Conservation (phyloP, 2,797 vertebrate species). For the Microctenopoma steveboyesi region DNA sequence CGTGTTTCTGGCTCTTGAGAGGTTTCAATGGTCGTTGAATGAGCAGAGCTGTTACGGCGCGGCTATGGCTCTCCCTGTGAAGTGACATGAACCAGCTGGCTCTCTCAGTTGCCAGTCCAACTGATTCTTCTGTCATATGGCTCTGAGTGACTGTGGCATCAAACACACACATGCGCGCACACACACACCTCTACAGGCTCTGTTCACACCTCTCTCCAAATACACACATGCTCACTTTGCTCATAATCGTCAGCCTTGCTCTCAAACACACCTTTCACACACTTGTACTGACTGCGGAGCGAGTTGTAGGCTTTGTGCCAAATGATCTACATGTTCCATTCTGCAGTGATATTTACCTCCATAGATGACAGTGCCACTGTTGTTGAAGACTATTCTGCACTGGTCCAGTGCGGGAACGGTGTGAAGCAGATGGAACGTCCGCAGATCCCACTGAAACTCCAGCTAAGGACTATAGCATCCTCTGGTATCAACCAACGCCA, state of each 20-base stretch:
- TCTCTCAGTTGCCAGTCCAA: conserved; percentile 59
- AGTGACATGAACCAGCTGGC: conserved; percentile 66
- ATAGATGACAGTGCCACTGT: conserved; percentile 97
- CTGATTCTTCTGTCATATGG: conserved; percentile 66
- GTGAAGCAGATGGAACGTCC: conserved; percentile 97
- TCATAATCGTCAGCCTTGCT: conserved; percentile 34
- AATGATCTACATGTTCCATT: conserved; percentile 26
- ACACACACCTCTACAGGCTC: conserved; percentile 25
- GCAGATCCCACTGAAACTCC: conserved; percentile 91
- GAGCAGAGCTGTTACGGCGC: conserved; percentile 42
- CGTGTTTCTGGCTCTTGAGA: conserved; percentile 25
- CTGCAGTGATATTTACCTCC: conserved; percentile 86
- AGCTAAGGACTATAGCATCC: conserved; percentile 79
- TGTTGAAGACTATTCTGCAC: conserved; percentile 98
- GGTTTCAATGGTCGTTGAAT: conserved; percentile 18
- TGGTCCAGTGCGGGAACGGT: conserved; percentile 98
- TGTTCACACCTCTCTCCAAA: conserved; percentile 61
- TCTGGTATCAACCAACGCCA: conserved; percentile 28
- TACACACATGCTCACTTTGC: conserved; percentile 51
- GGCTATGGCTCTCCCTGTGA: conserved; percentile 54
- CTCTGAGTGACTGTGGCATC: conserved; percentile 40
- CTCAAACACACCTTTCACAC: conserved; percentile 59
- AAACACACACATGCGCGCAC: background rate
- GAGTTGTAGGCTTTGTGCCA: conserved; percentile 37
- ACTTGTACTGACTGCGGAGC: conserved; percentile 25